Percentiles rank a stretch among this genome's conserved stretches.
Conservation (phyloP, 2,888 invertebrate species). For the Isotomurus palustris region DNA sequence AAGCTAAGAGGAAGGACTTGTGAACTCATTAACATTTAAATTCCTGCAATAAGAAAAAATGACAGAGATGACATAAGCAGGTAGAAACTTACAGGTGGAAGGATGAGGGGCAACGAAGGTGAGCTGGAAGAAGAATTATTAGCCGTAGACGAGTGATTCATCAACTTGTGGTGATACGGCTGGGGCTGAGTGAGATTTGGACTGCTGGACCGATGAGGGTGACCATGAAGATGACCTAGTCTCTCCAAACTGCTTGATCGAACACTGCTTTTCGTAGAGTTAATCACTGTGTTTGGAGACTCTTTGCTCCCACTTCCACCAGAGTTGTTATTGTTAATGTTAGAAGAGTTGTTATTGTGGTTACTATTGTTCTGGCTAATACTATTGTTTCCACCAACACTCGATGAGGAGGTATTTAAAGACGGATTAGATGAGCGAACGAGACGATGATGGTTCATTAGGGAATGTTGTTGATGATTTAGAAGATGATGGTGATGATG, state of each 20-base stretch:
- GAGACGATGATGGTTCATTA: background rate
- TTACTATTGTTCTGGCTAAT: conserved; percentile 5
- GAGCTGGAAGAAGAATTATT: background rate
- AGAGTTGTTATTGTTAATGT: conserved; percentile 8
- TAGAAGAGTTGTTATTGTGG: conserved; percentile 10
- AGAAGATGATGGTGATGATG: conserved; percentile 12
- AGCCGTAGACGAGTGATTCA: background rate
- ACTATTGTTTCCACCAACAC: conserved; percentile 3
- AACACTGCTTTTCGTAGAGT: background rate
- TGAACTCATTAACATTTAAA: too few species aligned
- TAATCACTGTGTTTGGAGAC: conserved; percentile 14
- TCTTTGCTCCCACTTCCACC: conserved; percentile 5
- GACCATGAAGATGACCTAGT: conserved; percentile 5
- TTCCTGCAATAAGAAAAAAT: background rate
- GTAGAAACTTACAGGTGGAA: conserved; percentile 1
- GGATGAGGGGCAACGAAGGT: background rate
- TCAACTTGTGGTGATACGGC: conserved; percentile 3
- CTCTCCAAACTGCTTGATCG: conserved; percentile 2
- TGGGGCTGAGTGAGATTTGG: too few species aligned
- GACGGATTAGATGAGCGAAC: background rate
- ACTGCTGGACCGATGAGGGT: background rate
- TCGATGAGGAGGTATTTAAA: background rate
- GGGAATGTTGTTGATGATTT: conserved; percentile 15
- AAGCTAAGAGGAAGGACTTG: too few species aligned
- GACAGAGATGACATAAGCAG: background rate